Conservation (phyloP, 2,888 invertebrate species). For the Diplazon laetatorius region DNA sequence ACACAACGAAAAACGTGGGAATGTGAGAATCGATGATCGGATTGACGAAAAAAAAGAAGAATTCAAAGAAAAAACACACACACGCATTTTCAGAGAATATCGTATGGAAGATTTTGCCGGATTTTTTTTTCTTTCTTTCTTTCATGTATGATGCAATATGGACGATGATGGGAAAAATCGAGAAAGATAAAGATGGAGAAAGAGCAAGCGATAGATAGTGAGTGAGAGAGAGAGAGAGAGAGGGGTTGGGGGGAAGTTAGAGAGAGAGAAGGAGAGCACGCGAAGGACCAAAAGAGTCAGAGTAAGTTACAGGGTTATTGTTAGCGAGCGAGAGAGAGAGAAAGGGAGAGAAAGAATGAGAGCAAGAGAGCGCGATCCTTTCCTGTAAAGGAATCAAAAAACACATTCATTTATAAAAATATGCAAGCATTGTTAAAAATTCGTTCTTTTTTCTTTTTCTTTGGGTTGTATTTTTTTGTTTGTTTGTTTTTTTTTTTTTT, state of each 20-base stretch:
- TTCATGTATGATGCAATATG: background rate
- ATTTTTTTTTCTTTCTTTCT: background rate
- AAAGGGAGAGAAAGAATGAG: slow-evolving; percentile 39
- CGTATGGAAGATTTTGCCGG: background rate
- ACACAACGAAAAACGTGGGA: background rate
- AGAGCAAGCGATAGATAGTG: background rate
- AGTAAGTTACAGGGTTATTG: slow-evolving; percentile 53
- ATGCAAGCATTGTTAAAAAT: slow-evolving; percentile 84
- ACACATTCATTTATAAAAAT: slow-evolving; percentile 82
- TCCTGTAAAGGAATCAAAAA: slow-evolving; percentile 83
- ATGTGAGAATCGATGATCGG: slow-evolving; percentile 21
- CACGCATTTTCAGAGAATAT: background rate
- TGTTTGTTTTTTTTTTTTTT: slow-evolving; percentile 58
- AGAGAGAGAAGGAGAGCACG: slow-evolving; percentile 58
- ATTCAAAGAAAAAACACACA: background rate
- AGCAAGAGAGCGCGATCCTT: slow-evolving; percentile 81
- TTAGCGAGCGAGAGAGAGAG: slow-evolving; percentile 62
- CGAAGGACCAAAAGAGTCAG: slow-evolving; percentile 51
- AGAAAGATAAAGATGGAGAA: slow-evolving; percentile 29
- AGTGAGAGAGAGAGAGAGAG: slow-evolving; percentile 38
- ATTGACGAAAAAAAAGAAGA: slow-evolving; percentile 27
- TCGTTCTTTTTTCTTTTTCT: slow-evolving; percentile 67
- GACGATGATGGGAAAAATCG: slow-evolving; percentile 48
- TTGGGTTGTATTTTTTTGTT: slow-evolving; percentile 8
- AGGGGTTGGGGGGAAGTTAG: slow-evolving; percentile 54